Base-by-base conservation (phyloP, 2,797 vertebrate species). In the Falco berigora region DNA sequence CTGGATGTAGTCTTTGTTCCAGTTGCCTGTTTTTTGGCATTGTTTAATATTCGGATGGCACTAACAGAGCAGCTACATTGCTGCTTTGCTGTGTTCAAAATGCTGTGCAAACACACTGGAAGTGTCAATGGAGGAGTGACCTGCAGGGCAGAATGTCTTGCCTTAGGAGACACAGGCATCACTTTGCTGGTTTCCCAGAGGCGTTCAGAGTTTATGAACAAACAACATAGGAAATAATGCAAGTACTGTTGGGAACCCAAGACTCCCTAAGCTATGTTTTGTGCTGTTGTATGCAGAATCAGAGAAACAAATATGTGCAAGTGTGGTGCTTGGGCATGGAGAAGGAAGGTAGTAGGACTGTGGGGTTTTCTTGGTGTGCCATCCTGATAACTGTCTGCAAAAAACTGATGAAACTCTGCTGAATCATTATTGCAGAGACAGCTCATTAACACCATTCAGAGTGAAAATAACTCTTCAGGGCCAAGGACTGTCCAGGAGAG, bases 321-420 rank as follows among this genome's bases (percentile, higher is more conserved):
- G 75, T 21, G 10, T 56, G 36, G 19, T 81, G 42, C 36, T 78
- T 76, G 62, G 58, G 53, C 42, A 40, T 59, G 68, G 66, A 88
- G 55, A 72, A 21, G 24, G n/a, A 77, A 67, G 46, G 58, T 49
- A 36, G 46, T 13, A 46, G 36, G 25, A 13, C 17, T 16, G 56
- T 9, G 49, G 63, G 36, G 38, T 58, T 91, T 64, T 73, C 73
- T 81, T 81, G 36, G 66, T 95, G 76, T 88, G 38, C 34, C 34
- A 4, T 58, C n/a, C 64, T 86, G 95, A 50, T 94, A 95, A 93
- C 61, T 91, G 72, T 50, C 58, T 91, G 79, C 66, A 81, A 55
- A 94, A 94, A 66, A 18, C 4, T 34, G 78, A 62, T 91, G 82
- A 74, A 88, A 66, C 62, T 92, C n/a, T 90, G 62, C 92, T 95